Conservation (phyloP, 2,113 vertebrate genomes). For the Anhinga anhinga region DNA sequence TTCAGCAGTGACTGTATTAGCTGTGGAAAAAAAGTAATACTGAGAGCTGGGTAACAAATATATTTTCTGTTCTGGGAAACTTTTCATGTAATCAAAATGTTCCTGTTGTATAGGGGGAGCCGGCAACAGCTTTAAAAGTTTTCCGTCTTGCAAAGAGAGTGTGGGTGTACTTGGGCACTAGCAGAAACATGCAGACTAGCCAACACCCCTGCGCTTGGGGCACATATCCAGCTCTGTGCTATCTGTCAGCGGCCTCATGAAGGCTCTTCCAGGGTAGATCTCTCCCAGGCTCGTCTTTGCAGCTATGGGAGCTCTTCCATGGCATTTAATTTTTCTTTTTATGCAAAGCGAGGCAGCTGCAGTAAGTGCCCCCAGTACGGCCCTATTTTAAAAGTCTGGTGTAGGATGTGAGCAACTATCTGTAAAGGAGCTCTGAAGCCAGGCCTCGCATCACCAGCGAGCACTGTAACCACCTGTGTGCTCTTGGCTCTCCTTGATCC, state of each 20-base stretch:
- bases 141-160: neutral
- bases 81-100: neutral
- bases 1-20: neutral
- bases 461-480: neutral
- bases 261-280: neutral
- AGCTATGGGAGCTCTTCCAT: neutral
- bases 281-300: neutral
- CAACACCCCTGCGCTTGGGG: neutral
- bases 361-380: neutral
- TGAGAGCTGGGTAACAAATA: neutral
- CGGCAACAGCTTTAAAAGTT: neutral
- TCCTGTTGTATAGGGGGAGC: neutral
- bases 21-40: neutral
- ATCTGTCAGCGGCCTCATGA: neutral
- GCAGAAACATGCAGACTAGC: neutral
- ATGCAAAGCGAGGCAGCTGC: neutral
- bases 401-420: neutral
- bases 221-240: neutral
- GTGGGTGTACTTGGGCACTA: neutral
- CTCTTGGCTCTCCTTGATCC: neutral
- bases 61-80: neutral
- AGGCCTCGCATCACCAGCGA: neutral
- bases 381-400: rapidly evolving
- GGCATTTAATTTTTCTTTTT: neutral
- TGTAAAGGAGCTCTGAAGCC: neutral